Conservation (phyloP, 1,140 invertebrate species). For the Macrostomum lignano region DNA sequence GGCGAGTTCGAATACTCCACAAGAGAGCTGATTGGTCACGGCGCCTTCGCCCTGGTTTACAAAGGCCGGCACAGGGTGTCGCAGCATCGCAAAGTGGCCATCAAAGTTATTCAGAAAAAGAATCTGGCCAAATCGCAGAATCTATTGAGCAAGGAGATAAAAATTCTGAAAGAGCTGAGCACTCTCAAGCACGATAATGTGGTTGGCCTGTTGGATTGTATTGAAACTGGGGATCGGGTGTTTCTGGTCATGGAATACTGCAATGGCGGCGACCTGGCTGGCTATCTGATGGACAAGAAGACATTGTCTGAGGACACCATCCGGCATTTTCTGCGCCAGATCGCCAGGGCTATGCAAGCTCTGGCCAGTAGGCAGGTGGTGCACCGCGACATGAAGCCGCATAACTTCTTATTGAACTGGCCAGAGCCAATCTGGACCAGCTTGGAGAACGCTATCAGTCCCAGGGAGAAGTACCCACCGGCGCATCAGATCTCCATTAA, state of each 20-base stretch:
- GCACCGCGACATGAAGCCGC: slow-evolving; percentile 86
- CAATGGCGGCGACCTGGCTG: slow-evolving; percentile 50
- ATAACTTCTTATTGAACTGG: too few species aligned
- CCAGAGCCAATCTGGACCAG: too few species aligned
- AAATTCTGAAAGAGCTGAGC: slow-evolving; percentile 63
- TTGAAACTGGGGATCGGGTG: slow-evolving; percentile 26
- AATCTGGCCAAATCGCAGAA: slow-evolving; percentile 82
- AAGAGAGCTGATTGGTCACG: slow-evolving; percentile 86
- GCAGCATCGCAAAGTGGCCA: slow-evolving; percentile 69
- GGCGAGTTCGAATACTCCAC: slow-evolving; percentile 86
- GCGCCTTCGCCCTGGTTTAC: slow-evolving; percentile 93
- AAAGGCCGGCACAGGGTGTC: slow-evolving; percentile 77
- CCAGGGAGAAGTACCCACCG: too few species aligned
- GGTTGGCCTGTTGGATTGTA: slow-evolving; percentile 4
- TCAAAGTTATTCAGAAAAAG: slow-evolving; percentile 5
- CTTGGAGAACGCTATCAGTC: too few species aligned
- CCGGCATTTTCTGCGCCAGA: slow-evolving; percentile 62
- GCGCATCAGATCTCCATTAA: slow-evolving; percentile 73
- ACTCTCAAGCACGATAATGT: slow-evolving; percentile 4
- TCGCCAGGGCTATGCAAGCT: slow-evolving; percentile 80
- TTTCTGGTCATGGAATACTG: slow-evolving; percentile 68
- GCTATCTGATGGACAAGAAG: slow-evolving; percentile 45
- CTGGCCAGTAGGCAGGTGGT: slow-evolving; percentile 83
- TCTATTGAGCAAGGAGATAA: slow-evolving; percentile 83
- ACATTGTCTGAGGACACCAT: slow-evolving; percentile 89